Evolutionary conservation across 2,113 vertebrate genomes (phyloP).

Genomic region (Naja naja): DNA sequence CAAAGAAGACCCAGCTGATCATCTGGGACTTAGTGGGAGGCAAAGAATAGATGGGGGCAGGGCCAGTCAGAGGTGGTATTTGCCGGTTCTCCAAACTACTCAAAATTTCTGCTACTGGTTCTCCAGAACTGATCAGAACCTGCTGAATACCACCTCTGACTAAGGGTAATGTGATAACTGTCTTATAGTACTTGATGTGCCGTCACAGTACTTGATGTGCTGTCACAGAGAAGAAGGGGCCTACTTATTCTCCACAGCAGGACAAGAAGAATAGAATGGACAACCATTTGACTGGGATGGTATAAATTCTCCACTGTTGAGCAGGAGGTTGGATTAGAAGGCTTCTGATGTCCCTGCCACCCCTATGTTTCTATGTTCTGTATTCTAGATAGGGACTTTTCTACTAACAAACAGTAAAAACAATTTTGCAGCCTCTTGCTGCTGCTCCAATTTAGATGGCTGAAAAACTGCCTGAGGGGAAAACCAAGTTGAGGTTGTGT

Average conservation of each 20-base stretch:
- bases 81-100: too few relatives aligned
- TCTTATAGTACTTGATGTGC: background rate
- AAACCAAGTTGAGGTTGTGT: too few relatives aligned
- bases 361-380: background rate
- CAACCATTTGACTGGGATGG: background rate
- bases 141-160: too few relatives aligned
- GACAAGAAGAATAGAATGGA: background rate
- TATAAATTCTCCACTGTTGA: background rate
- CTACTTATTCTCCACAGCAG: background rate
- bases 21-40: too few relatives aligned
- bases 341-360: background rate
- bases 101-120: too few relatives aligned
- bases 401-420: background rate
- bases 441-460: background rate
- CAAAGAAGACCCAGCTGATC: too few relatives aligned
- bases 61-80: too few relatives aligned
- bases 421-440: background rate
- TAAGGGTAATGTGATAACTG: background rate
- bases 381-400: background rate
- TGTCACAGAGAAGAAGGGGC: background rate
- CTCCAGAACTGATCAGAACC: too few relatives aligned
- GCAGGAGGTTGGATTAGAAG: background rate
- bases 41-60: accelerated
- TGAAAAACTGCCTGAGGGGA: too few relatives aligned
- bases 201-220: background rate